Percentiles rank a stretch among this genome's conserved stretches.
These are phyloP conservation scores for Caenorhabditis drosophilae DNA, from an alignment of 2,888 invertebrate species.

Conservation along the genomic window DNA sequence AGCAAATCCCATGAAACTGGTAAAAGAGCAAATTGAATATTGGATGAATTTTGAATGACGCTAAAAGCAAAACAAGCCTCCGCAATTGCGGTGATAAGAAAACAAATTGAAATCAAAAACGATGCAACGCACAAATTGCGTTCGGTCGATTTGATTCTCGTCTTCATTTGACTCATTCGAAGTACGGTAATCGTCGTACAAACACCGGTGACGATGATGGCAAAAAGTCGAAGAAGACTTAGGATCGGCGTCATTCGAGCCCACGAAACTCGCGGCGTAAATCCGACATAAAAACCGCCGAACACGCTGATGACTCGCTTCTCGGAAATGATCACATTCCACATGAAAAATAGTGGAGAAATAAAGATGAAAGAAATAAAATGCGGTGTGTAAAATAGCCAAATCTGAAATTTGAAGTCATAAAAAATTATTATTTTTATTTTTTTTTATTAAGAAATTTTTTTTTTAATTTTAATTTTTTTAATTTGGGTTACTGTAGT, in stretches of 20 bases:
- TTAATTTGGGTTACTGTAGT: too few species aligned
- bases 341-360: slow-evolving; percentile 17
- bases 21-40: slow-evolving; percentile 9
- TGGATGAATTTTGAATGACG: not conserved
- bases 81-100: slow-evolving; percentile 1
- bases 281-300: slow-evolving; percentile 21
- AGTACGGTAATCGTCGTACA: slow-evolving; percentile 12
- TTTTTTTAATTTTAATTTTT: too few species aligned
- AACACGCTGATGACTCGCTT: slow-evolving; percentile 12
- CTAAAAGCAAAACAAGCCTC: not conserved
- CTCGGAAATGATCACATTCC: slow-evolving; percentile 23
- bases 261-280: slow-evolving; percentile 10
- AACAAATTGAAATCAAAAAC: slow-evolving; percentile 11
- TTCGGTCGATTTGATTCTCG: slow-evolving; percentile 15
- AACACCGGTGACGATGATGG: slow-evolving; percentile 13
- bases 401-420: too few species aligned
- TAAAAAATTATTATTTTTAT: too few species aligned
- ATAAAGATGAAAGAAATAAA: slow-evolving; percentile 1
- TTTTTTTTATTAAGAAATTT: too few species aligned
- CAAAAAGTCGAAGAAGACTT: slow-evolving; percentile 7
- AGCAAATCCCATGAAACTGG: slow-evolving; percentile 27
- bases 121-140: slow-evolving; percentile 18
- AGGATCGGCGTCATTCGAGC: slow-evolving; percentile 20
- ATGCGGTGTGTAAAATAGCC: too few species aligned
- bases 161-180: slow-evolving; percentile 18